A percentile compares a stretch with the other conserved stretches of the same genome.
Evolutionary conservation across 2,113 vertebrate genomes (phyloP).

Genomic region (Rhodinocichla rosea): DNA sequence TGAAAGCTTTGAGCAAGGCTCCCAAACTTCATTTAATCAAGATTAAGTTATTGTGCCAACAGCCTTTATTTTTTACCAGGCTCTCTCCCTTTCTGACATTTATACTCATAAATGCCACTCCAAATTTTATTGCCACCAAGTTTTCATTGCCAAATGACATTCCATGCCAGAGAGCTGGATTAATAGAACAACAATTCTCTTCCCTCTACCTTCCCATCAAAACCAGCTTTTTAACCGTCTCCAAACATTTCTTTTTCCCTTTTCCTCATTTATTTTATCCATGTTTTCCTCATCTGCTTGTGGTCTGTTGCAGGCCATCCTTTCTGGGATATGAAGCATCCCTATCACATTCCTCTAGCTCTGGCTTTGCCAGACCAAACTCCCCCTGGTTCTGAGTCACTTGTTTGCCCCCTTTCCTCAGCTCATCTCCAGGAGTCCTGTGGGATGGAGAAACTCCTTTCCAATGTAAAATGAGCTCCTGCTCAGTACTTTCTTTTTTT

Average conservation of each 20-base stretch:
- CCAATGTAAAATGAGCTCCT: background rate
- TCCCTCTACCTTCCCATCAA: background rate
- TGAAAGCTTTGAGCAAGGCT: background rate
- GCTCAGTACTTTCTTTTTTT: background rate
- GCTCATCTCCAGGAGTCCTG: background rate
- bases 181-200: background rate
- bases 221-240: background rate
- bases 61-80: background rate
- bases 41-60: background rate
- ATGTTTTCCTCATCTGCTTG: background rate
- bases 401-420: background rate
- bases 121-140: background rate
- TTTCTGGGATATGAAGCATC: background rate
- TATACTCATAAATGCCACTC: background rate
- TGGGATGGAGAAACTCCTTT: background rate
- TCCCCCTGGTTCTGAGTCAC: background rate
- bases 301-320: background rate
- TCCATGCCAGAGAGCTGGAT: background rate
- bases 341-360: background rate
- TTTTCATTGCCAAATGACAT: background rate
- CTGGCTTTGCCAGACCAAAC: background rate
- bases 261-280: background rate
- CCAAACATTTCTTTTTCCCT: background rate
- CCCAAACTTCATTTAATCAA: background rate
- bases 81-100: background rate